These are phyloP conservation scores for Enhydra lutris DNA, from an alignment of 2,113 vertebrate species.

Conservation along the genomic window DNA sequence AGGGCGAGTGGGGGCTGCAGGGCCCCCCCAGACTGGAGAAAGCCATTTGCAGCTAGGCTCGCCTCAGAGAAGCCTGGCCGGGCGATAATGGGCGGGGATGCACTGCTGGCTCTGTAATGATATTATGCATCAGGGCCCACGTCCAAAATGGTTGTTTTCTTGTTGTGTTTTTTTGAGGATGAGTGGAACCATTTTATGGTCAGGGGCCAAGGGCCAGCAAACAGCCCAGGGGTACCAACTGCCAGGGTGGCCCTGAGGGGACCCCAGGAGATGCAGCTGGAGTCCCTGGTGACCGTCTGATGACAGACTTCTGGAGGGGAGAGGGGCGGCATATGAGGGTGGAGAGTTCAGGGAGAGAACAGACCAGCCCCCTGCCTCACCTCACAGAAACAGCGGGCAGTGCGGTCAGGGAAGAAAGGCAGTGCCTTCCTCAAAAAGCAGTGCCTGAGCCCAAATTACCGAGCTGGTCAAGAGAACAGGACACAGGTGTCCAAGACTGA, in stretches of 20 bases:
- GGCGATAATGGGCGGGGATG: constrained; percentile 13
- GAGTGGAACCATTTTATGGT: not conserved
- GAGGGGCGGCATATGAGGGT: fast-evolving
- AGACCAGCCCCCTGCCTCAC: not conserved
- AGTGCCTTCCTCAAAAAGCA: not conserved
- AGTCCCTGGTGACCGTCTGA: not conserved
- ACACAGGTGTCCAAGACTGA: not conserved
- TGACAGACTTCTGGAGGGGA: not conserved
- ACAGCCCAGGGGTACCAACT: not conserved
- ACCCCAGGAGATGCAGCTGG: not conserved
- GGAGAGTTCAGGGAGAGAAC: not conserved
- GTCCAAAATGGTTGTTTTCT: not conserved
- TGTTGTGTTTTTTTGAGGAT: not conserved
- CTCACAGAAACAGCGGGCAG: not conserved
- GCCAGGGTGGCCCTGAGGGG: fast-evolving
- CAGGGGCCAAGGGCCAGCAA: not conserved
- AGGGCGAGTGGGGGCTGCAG: not conserved
- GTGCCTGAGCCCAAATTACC: not conserved
- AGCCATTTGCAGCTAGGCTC: constrained; percentile 61
- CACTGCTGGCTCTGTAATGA: constrained; percentile 33
- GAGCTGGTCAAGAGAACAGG: not conserved
- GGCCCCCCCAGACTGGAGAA: not conserved
- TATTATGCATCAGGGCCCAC: not conserved
- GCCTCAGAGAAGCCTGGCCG: constrained; percentile 38
- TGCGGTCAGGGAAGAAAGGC: not conserved